Evolutionary conservation across 23 tunicate genomes (phyloP), one percentile per base, ranked within the genome.

Genomic region (Pegea sp.): DNA sequence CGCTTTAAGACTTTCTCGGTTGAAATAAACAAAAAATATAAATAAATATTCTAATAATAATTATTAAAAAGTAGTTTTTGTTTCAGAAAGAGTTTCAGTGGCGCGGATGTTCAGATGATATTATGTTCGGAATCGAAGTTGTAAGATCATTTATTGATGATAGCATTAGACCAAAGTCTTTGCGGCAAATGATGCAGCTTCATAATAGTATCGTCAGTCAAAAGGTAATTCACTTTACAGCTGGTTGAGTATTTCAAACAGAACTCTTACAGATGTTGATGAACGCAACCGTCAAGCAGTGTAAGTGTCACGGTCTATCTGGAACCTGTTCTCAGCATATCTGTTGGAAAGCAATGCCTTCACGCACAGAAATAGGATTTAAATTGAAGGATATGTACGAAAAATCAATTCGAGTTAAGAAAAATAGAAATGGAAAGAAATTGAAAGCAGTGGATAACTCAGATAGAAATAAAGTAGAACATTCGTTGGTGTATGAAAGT

Each of bases 271-370:
- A 89, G 98, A 76, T 58, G 19, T 81, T 80, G 2, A 49, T 53
- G 4, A 57, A 28, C 28, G 67, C 49, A 31, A 67, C 48, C 24
- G 43, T 52, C 59, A 58, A 48, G 18, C 52, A 64, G 1, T 72
- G 86, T 42, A 78, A 77, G 53, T 91, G 99, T 61, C 99, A 91
- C 64, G 99, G 99, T 7, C 48, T 91, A 16, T 54, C 78, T 34
- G 99, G 93, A 1, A 55, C 86, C 38, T 91, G 99, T 56, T 53
- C 90, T 0, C 77, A 73, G 49, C 65, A 48, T 31, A 67, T 75
- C 29, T 91, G 86, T 69, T 91, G 99, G 99, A 59, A 63, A 48
- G n/a, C 81, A 13, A 62, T 74, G 69, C 99, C 93, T 19, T 59
- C 72, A 33, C 29, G 69, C n/a, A 58, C 76, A n/a, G 28, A 42